These are phyloP conservation scores for Patella vulgata DNA, from an alignment of 1,140 invertebrate genomes.

Conservation along the genomic window DNA sequence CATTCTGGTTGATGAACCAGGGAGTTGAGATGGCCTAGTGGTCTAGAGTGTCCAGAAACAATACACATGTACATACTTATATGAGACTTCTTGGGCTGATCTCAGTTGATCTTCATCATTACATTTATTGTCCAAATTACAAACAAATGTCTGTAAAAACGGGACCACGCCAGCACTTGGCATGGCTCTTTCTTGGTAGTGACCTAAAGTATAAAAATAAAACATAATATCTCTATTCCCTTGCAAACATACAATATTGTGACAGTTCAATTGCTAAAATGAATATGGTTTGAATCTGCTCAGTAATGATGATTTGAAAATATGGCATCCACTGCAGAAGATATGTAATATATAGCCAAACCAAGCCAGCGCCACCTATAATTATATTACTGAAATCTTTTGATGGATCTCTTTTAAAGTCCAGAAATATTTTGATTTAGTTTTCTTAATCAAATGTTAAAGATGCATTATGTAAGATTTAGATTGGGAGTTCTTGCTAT, in stretches of 20 bases:
- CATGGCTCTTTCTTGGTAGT: conserved; percentile 48
- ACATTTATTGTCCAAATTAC: conserved; percentile 52
- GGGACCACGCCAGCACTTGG: conserved; percentile 51
- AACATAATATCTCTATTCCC: not conserved
- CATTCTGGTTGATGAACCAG: too few species aligned
- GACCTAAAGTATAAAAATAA: conserved; percentile 32
- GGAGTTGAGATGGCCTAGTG: too few species aligned
- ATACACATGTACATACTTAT: conserved; percentile 33
- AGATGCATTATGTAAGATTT: too few species aligned
- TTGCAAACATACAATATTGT: not conserved
- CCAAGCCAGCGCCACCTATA: not conserved
- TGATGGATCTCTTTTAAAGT: too few species aligned
- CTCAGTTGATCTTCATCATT: conserved; percentile 14
- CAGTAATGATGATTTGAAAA: not conserved
- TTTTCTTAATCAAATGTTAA: too few species aligned
- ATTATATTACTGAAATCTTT: not conserved
- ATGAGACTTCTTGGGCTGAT: conserved; percentile 19
- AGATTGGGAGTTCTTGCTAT: too few species aligned
- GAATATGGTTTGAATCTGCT: not conserved
- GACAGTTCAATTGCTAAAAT: not conserved
- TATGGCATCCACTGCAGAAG: not conserved
- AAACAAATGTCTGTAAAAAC: conserved; percentile 51
- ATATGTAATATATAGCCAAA: not conserved
- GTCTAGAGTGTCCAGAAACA: too few species aligned
- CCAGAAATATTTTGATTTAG: too few species aligned